Conservation (phyloP, 2,113 vertebrate genomes). For the Microcebus griseorufus region DNA sequence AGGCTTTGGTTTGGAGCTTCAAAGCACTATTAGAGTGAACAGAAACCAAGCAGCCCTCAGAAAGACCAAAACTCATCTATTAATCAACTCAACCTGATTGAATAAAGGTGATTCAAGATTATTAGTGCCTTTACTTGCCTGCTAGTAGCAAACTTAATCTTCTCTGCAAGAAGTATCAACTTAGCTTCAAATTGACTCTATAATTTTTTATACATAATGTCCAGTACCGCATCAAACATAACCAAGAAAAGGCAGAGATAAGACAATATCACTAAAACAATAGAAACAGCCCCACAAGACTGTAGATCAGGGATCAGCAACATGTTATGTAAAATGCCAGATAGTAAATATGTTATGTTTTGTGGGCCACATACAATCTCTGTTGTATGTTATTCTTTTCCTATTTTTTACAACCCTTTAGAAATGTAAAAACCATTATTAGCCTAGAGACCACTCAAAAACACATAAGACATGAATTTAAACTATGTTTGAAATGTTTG, state of each 20-base stretch:
- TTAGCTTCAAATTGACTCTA: background rate
- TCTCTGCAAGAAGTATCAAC: background rate
- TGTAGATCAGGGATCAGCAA: background rate
- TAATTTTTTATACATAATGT: background rate
- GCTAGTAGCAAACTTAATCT: background rate
- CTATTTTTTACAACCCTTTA: background rate
- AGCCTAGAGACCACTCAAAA: background rate
- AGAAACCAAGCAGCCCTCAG: background rate
- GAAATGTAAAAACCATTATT: constrained; percentile 20
- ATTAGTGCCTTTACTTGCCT: background rate
- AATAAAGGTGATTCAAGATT: background rate
- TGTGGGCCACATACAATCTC: background rate
- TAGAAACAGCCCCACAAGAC: background rate
- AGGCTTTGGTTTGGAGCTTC: background rate
- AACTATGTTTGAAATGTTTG: background rate
- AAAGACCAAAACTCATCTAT: background rate
- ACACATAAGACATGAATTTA: background rate
- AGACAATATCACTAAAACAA: background rate
- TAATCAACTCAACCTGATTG: background rate
- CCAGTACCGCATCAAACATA: background rate
- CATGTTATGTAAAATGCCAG: background rate
- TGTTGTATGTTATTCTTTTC: background rate
- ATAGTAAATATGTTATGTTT: background rate
- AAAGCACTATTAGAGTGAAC: background rate
- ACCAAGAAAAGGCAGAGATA: background rate